phyloP scores from a whole-genome alignment of 2,113 vertebrate genomes.

The Cisticola juncidis region DNA sequence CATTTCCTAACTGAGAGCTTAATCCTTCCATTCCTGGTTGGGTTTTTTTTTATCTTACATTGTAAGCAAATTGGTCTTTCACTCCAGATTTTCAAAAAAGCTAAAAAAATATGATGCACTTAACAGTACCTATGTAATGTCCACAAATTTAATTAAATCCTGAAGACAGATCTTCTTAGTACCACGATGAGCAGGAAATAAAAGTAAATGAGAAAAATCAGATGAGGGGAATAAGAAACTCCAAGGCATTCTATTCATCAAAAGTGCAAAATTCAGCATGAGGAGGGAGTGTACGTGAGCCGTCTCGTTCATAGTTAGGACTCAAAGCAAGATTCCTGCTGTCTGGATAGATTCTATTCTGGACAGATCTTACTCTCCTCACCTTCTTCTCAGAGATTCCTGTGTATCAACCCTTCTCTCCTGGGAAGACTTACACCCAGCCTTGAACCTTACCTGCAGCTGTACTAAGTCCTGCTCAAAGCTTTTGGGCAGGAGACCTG shows the following conservation, averaged over 20 bases:
- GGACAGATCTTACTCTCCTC: background rate
- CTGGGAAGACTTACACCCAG: background rate
- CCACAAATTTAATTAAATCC: background rate
- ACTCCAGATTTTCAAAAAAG: background rate
- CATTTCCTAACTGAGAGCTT: background rate
- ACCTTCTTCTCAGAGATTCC: background rate
- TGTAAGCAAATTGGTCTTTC: background rate
- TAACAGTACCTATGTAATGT: background rate
- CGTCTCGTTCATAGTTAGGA: background rate
- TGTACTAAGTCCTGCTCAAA: background rate
- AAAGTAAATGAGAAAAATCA: background rate
- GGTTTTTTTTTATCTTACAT: background rate
- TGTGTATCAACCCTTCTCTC: background rate
- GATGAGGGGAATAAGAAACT: background rate
- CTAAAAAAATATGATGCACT: background rate
- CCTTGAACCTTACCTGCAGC: background rate
- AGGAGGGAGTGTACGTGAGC: rapidly evolving
- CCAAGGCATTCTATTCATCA: background rate
- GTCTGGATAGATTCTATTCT: background rate
- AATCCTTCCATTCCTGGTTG: background rate
- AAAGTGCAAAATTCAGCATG: background rate
- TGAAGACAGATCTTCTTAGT: background rate
- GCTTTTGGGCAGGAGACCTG: background rate
- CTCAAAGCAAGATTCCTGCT: background rate
- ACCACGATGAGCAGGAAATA: background rate